Evolutionary conservation across 2,797 vertebrate species (phyloP), one percentile per base, ranked within the genome.

Genomic region (Myotis daubentonii): DNA sequence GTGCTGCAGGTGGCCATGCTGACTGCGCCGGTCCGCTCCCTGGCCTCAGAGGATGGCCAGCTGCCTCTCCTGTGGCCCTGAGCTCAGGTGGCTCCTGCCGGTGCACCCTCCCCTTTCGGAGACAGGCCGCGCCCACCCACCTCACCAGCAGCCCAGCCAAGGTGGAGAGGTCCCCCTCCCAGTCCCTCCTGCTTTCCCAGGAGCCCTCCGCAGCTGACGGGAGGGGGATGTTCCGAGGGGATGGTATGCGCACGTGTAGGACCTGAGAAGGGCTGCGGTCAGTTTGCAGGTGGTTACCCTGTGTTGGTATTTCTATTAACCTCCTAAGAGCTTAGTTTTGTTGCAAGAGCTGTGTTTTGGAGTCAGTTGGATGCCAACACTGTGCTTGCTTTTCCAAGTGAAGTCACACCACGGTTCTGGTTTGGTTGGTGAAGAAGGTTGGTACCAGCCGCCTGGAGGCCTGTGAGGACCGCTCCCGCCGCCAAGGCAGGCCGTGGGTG

Each of bases 331-430:
- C 30, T 72, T 30, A 10, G 8, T 76, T 84, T 78, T 70, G 11
- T 71, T 38, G 47, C 4, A 17, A 87, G 83, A 60, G 57, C 70
- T 76, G 22, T 79, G 19, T 53, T 81, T 76, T 87, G 94, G 74
- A 74, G 25, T 60, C 60, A 13, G 66, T 44, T 23, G 10, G 51
- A 20, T 55, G 44, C 86, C 30, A 19, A 25, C 16, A 0, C 47
- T 17, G 72, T 85, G 55, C 62, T 66, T 33, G 9, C 36, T 41
- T 87, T 74, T 38, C 22, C 1, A 10, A 47, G 84, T 0, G 19
- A 72, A 78, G 28, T 36, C 19, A 9, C 2, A 65, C 62, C 28
- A 3, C 0, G 2, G 47, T 71, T 85, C 62, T 71, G 53, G 49
- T 60, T 91, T 87, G 55, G 57, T 60, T 91, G 79, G 70, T 44